These are phyloP conservation scores for Plagodis pulveraria DNA, from an alignment of 2,888 invertebrate genomes.

Conservation along the genomic window DNA sequence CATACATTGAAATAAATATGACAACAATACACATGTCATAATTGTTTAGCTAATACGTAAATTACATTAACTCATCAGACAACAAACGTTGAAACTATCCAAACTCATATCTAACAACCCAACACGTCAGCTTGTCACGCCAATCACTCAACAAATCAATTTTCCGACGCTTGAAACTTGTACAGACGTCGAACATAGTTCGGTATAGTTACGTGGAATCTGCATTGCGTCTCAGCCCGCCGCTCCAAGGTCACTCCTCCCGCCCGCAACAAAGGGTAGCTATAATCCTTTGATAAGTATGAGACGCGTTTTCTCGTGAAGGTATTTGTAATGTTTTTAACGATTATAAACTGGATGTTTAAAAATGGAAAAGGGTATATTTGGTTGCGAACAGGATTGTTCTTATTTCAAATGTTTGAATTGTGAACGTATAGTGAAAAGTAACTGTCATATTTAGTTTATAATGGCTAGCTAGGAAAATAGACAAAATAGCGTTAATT, in stretches of 20 bases:
- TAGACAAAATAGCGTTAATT: too few species aligned
- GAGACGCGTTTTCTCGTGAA: slow-evolving; percentile 34
- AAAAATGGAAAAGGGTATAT: background rate
- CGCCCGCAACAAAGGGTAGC: slow-evolving; percentile 37
- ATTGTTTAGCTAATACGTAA: too few species aligned
- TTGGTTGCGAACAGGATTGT: too few species aligned
- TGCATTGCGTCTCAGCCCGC: slow-evolving; percentile 59
- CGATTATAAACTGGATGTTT: slow-evolving; percentile 6
- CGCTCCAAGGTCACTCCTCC: slow-evolving; percentile 50
- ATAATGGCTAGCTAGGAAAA: too few species aligned
- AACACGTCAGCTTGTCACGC: slow-evolving; percentile 14
- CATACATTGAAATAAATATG: background rate
- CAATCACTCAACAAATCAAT: slow-evolving; percentile 30
- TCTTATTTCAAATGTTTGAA: too few species aligned
- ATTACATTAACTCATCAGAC: background rate
- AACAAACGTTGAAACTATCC: background rate
- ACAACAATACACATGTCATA: too few species aligned
- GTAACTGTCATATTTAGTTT: too few species aligned
- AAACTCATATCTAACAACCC: background rate
- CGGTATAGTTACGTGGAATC: slow-evolving; percentile 43
- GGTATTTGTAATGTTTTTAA: slow-evolving; percentile 31
- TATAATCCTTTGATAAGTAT: slow-evolving; percentile 45
- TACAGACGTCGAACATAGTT: slow-evolving; percentile 24
- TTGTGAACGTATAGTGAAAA: too few species aligned
- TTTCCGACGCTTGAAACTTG: slow-evolving; percentile 21